Evolutionary conservation across 2,888 invertebrate species (phyloP).

Genomic region (Miltochrista miniata): DNA sequence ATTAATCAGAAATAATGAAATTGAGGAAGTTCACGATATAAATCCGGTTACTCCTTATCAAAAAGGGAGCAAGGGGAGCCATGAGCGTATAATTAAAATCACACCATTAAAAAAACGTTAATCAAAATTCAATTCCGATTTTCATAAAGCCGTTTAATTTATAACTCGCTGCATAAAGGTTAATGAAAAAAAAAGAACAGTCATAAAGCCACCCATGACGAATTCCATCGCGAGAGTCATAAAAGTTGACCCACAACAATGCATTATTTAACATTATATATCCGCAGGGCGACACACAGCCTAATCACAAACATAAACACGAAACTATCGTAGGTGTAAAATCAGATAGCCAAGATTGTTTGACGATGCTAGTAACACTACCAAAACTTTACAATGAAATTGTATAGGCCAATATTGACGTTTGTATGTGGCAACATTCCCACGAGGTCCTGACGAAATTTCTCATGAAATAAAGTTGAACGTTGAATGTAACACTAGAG

Average conservation of each 20-base stretch:
- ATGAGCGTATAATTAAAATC: not conserved
- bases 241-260: conserved; percentile 79
- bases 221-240: conserved; percentile 67
- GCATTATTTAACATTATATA: conserved; percentile 82
- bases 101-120: not conserved
- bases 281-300: conserved; percentile 75
- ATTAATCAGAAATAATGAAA: no score
- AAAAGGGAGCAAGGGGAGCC: no score
- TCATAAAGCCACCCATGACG: conserved; percentile 75
- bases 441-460: conserved; percentile 76
- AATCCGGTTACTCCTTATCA: no score
- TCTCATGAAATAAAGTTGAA: conserved; percentile 66
- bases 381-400: conserved; percentile 67
- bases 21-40: no score
- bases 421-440: conserved; percentile 66
- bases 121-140: conserved; percentile 20
- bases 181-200: conserved; percentile 39
- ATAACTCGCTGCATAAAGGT: conserved; percentile 33
- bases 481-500: conserved; percentile 63
- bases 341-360: conserved; percentile 65
- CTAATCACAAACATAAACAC: conserved; percentile 79
- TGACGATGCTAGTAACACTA: conserved; percentile 57
- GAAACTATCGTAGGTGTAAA: conserved; percentile 75
- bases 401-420: conserved; percentile 71
- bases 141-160: conserved; percentile 26